Evolutionary conservation across 2,888 invertebrate species (phyloP), one percentile per base, ranked within the genome.

Genomic region (Cheilosia grossa): DNA sequence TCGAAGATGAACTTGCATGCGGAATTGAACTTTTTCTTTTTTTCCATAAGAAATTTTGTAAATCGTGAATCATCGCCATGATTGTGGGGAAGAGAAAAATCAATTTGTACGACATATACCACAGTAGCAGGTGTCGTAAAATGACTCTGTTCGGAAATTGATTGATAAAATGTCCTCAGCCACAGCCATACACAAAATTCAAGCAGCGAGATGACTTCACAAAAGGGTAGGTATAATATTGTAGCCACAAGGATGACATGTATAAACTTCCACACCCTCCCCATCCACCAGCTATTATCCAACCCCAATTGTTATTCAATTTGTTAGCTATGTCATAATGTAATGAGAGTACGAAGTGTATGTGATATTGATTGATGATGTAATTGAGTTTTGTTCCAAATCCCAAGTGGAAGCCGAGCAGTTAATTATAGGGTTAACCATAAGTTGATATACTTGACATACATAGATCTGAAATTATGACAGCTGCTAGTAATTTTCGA

Each of bases 351-450:
- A 54, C 30, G 17, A n/a, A 24, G 49, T 51, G 9, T 59, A 47
- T 54, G 15, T 47, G 67, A 67, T 56, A 54, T 44, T 80, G 80
- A 80, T 78, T 78, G 78, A 82, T 82, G 70, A 72, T 67, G 47
- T 59, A 19, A 49, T 49, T 33, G 58, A 21, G 19, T 58, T 30
- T 17, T 54, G 13, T 33, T 42, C 10, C 15, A 7, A 56, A 30
- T 30, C 51, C 44, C n/a, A 42, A 40, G 17, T 59, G 66, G 44
- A n/a, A 82, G 72, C 67, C 54, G 61, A 67, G 66, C 59, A 78
- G 72, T 54, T 78, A 49, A 77, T 82, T 72, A 72, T 69, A 33
- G 61, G 82, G 72, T 66, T 66, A 66, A 66, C 70, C 70, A 15
- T 53, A 59, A 59, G 47, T 82, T 59, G 72, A 21, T 21, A 56